A percentile compares a stretch with the other conserved stretches of the same genome.
Evolutionary conservation across 2,888 invertebrate genomes (phyloP).

Genomic region (Zygaena filipendulae): DNA sequence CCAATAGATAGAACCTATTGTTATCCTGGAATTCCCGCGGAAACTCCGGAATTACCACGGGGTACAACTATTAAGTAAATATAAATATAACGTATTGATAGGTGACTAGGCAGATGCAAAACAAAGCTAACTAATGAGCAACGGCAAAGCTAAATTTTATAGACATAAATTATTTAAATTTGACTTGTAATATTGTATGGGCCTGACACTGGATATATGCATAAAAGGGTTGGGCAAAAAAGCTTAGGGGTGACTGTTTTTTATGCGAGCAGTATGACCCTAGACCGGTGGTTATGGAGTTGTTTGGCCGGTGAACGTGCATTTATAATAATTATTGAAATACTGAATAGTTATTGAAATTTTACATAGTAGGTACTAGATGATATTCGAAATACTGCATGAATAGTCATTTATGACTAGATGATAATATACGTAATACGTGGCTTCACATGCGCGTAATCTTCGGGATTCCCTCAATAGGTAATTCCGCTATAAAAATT

Average conservation of each 20-base stretch:
- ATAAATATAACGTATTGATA: constrained; percentile 1
- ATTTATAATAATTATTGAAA: constrained; percentile 40
- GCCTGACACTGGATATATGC: constrained; percentile 58
- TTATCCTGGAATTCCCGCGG: too few relatives aligned
- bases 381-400: too few relatives aligned
- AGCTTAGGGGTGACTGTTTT: constrained; percentile 56
- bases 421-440: too few relatives aligned
- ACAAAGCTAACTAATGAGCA: constrained; percentile 39
- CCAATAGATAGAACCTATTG: too few relatives aligned
- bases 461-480: too few relatives aligned
- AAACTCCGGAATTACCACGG: too few relatives aligned
- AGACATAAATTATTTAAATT: constrained; percentile 68
- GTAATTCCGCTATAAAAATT: too few relatives aligned
- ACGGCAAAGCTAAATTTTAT: constrained; percentile 25
- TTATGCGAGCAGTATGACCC: constrained; percentile 26
- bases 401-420: too few relatives aligned
- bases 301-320: constrained; percentile 42
- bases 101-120: constrained; percentile 45
- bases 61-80: too few relatives aligned
- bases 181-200: constrained; percentile 62
- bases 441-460: too few relatives aligned
- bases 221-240: constrained; percentile 63
- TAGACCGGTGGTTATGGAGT: constrained; percentile 34
- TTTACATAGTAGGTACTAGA: too few relatives aligned
- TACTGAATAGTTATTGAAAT: too few relatives aligned